Base-by-base conservation (phyloP, 2,888 invertebrate genomes). In the Caenorhabditis sp. region DNA sequence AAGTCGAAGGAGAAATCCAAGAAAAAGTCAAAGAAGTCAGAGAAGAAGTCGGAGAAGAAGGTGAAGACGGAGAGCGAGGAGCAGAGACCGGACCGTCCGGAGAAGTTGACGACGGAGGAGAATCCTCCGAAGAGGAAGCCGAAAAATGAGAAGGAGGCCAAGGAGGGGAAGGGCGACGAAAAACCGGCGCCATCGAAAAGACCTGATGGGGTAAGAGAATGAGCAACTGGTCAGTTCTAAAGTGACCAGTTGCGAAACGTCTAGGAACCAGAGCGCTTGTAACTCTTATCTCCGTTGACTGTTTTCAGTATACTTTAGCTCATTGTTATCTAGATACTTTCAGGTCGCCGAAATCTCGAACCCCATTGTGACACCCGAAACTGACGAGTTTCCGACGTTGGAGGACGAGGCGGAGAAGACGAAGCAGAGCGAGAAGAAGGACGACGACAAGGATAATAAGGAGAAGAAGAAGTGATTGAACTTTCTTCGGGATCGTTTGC, bases 301-400 rank as follows among this genome's bases (percentile, higher is more conserved):
- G n/a, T n/a, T n/a, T n/a, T n/a, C n/a, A n/a, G n/a, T n/a, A n/a
- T n/a, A n/a, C n/a, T n/a, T n/a, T n/a, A n/a, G n/a, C 31, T 8
- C 31, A 35, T 35, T 4, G 31, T 35, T 38, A 38, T 38, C 6
- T 61, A 22, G 38, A 19, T 35, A 49, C 49, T 58, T 58, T 28
- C 49, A 72, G 61, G 19, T 6, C 10, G 61, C 49, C 19, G 72
- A 31, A 8, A 22, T 61, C 31, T 31, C 59, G 12, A 61, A 72
- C 38, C 72, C 72, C 1, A 59, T 72, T 14, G 72, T 72, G 22
- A 72, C 72, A 47, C 72, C 72, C 1, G 72, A 72, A 47, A 72
- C 72, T 0, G 72, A 72, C 5, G 72, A 72, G 47, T 72, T 61
- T n/a, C 72, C 72, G 6, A 72, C 72, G 6, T 35, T 72, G 31